Evolutionary conservation across 1,140 invertebrate species (phyloP).

Genomic region (Brachionus rubens): DNA sequence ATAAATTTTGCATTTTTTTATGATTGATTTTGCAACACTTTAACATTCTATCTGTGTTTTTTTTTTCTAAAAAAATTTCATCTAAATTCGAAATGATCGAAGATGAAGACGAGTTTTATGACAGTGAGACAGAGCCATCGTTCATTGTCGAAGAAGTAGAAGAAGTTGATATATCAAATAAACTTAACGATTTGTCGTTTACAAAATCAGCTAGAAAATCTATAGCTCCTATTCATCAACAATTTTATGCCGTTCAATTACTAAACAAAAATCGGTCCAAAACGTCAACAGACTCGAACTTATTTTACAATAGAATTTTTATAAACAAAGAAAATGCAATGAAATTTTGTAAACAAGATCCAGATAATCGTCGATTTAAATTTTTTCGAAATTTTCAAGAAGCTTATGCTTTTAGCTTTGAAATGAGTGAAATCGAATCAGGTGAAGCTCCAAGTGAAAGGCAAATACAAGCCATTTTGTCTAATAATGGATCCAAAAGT

Average conservation of each 20-base stretch:
- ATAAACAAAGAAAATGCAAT: constrained; percentile 34
- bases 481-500: not conserved
- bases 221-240: not conserved
- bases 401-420: constrained; percentile 33
- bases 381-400: constrained; percentile 24
- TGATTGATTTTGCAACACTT: no score
- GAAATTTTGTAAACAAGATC: constrained; percentile 45
- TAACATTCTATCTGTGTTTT: no score
- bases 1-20: no score
- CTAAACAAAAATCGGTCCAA: constrained; percentile 1
- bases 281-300: not conserved
- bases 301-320: constrained; percentile 11
- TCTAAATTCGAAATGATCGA: not conserved
- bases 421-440: constrained; percentile 9
- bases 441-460: constrained; percentile 15
- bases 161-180: not conserved
- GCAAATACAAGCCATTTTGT: not conserved
- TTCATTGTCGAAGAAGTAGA: not conserved
- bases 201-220: not conserved
- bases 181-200: not conserved
- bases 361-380: constrained; percentile 42
- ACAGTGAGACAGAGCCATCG: not conserved
- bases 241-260: constrained; percentile 36
- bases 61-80: not conserved
- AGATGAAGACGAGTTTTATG: constrained; percentile 5